A percentile compares a stretch with the other conserved stretches of the same genome.
Evolutionary conservation across 2,888 invertebrate species (phyloP).

Genomic region (Lasioglossum zephyrum): DNA sequence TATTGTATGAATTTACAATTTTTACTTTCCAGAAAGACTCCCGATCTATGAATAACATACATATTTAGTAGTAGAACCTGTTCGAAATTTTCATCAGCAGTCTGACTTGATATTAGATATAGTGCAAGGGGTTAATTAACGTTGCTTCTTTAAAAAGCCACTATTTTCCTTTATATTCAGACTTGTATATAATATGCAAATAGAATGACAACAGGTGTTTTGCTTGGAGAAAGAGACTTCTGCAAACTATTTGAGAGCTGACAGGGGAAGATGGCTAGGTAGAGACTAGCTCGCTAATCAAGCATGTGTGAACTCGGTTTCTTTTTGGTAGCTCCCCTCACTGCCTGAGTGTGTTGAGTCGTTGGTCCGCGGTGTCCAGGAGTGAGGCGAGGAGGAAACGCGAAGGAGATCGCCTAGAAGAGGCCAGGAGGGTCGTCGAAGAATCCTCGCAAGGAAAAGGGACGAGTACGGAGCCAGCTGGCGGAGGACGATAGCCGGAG

Average conservation of each 20-base stretch:
- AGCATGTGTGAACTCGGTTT: not conserved
- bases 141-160: not conserved
- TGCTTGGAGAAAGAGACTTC: not conserved
- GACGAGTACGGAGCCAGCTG: slow-evolving; percentile 5
- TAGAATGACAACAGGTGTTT: not conserved
- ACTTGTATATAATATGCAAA: too few species aligned
- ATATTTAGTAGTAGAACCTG: too few species aligned
- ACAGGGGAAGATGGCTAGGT: not conserved
- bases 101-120: too few species aligned
- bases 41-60: not conserved
- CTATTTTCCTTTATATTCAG: not conserved
- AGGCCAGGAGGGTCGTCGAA: slow-evolving; percentile 35
- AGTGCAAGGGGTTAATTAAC: not conserved
- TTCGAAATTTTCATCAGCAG: too few species aligned
- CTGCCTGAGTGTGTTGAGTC: too few species aligned
- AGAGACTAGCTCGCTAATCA: not conserved
- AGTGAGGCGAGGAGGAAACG: not conserved
- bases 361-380: not conserved
- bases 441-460: slow-evolving; percentile 25
- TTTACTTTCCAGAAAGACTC: not conserved
- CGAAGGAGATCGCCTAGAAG: slow-evolving; percentile 10
- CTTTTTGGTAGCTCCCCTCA: not conserved
- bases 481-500: slow-evolving; percentile 6
- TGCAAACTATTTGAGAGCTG: not conserved
- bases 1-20: not conserved